Evolutionary conservation across 2,113 vertebrate genomes (phyloP), one percentile per base, ranked within the genome.

Genomic region (Apteryx owenii): DNA sequence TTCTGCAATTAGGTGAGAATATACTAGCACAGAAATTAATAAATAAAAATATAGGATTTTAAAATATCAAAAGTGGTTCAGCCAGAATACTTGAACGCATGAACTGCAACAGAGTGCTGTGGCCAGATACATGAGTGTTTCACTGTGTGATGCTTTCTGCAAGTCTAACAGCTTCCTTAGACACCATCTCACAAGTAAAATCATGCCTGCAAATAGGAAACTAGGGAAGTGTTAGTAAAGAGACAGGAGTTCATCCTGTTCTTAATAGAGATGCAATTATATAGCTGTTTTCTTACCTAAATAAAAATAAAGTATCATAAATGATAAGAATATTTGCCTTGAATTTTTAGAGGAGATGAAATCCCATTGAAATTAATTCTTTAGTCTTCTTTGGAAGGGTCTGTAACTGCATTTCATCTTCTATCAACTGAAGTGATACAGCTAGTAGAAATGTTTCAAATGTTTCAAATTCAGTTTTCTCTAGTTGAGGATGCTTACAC

Each of bases 81-180:
- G 48, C 5, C 48, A 42, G 20, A 69, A 40, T 3, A 60, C 44
- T 69, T 48, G 44, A 46, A 46, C 16, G 44, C 44, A 46, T 16
- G 44, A 46, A 46, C 44, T 46, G 44, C 31, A 69, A 13, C 28
- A 56, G 60, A 23, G 42, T 4, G 42, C 22, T 5, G 6, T 19
- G 42, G 44, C 53, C 85, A 89, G 36, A 38, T 26, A 50, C 5
- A 48, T 56, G 25, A 40, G n/a, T 6, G 2, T 33, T 89, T 60
- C 15, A 6, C 3, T 23, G 19, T 17, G 31, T 5, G 7, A 7
- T 2, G 14, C 4, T 6, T 48, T 21, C 77, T 70, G 23, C 1
- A n/a, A 85, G 54, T 7, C 50, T 14, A 68, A 21, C 12, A 29
- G n/a, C 40, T 84, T 69, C 51, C 64, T 61, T 44, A 66, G 50